Base-by-base conservation (phyloP, 30 jellyfish, hydroid and myxozoan genomes). In the Cassiopea andromeda region DNA sequence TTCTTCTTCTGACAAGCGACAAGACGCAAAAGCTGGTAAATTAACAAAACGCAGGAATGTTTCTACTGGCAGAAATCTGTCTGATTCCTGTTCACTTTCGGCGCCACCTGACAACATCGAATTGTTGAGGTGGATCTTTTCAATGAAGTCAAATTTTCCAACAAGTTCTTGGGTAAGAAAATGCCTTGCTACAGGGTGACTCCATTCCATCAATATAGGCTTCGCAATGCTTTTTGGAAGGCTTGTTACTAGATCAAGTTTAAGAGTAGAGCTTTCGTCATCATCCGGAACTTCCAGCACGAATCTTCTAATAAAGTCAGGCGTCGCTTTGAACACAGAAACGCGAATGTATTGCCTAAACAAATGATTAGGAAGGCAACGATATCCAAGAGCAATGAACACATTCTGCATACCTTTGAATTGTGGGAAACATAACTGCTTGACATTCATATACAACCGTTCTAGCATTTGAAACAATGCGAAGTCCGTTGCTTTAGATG, bases 391-490 rank as follows among this genome's bases (percentile, higher is more conserved):
- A 1, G 91, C 80, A 10, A 73, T 44, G 46, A 90, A 84, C 2
- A 90, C 79, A 50, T 78, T 83, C 17, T 60, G 91, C 97, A 94
- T 80, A 46, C 87, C 88, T 45, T 84, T 71, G 75, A 89, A 89
- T 47, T 60, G 92, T 2, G 97, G 97, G 72, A 73, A 83, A 59
- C 93, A 85, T 48, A 94, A 85, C 85, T 94, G 93, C 1, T 77
- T 78, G 10, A 90, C 45, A 48, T 84, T 69, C 8, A 78, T 58
- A 50, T 85, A 87, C 48, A 94, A 16, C 2, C 97, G 96, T 67
- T 94, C 98, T 10, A 87, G 18, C 82, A 94, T 80, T 87, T 94
- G 97, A 86, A 94, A 94, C 81, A 90, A 49, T 5, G 98, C 97
- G 49, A 57, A 54, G 44, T 90, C 97, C 6, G 84, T 64, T 44